Evolutionary conservation across 2,113 vertebrate genomes (phyloP), one percentile per base, ranked within the genome.

Genomic region (Hypocryptadius cinnamomeus): DNA sequence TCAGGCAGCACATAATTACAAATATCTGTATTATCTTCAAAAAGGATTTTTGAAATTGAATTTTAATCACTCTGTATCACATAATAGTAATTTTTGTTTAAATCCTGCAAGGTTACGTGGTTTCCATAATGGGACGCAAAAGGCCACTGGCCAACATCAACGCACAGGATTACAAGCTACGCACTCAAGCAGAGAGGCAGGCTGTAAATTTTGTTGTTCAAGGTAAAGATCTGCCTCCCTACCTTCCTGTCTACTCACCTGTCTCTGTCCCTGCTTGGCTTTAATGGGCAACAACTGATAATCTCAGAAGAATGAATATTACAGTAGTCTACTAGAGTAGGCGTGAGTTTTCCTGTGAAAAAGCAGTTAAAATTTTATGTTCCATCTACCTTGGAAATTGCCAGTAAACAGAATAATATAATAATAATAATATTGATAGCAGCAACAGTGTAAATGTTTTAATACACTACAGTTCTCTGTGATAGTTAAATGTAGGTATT

Each of bases 191-290:
- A 2, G 99, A 99, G 96, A 98, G 99, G 50, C 99, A 99, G 92
- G 99, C 99, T 3, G 98, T 99, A 87, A 99, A 99, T 97, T 99
- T 99, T 95, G 98, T 99, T 65, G 98, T 99, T 60, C 99, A 99
- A 98, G 99, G 99, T 99, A 97, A 85, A 69, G 65, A 66, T 5
- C 30, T 21, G 17, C 19, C 53, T 84, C 5, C 20, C 19, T 24
- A 5, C 59, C 59, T 80, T 56, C 74, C 66, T 72, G 1, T 25
- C 53, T 31, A 20, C 35, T 35, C 59, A 5, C 35, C 59, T 70
- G 2, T 50, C 47, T 48, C 33, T 65, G 6, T 31, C 50, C 60
- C n/a, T 68, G 28, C 48, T 84, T 68, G 37, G 4, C 44, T 85
- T 74, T 60, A 56, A 21, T 40, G 44, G 30, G n/a, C 20, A 69